A percentile compares a stretch with the other conserved stretches of the same genome.
Evolutionary conservation across 2,888 invertebrate genomes (phyloP).

Genomic region (Stegophylla sp.): DNA sequence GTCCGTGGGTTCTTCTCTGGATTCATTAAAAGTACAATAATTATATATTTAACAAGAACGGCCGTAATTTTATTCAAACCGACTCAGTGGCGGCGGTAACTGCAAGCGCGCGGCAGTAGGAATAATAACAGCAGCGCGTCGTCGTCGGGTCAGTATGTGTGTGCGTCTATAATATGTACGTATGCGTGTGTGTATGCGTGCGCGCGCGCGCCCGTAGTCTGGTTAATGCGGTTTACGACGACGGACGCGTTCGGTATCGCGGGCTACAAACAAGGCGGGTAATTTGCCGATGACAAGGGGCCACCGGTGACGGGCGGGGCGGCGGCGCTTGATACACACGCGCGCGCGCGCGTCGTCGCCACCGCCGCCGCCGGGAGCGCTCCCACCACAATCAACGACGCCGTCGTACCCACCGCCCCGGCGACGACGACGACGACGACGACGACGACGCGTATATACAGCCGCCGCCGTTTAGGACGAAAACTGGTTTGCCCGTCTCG

Average conservation of each 20-base stretch:
- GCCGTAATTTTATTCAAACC: constrained; percentile 5
- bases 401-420: constrained; percentile 27
- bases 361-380: constrained; percentile 49
- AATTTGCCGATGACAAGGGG: constrained; percentile 58
- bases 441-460: background rate
- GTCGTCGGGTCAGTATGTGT: constrained; percentile 25
- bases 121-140: background rate
- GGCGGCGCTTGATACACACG: constrained; percentile 52
- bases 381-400: constrained; percentile 21
- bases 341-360: constrained; percentile 15
- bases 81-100: background rate
- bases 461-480: constrained; percentile 46
- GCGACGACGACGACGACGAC: background rate
- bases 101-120: background rate
- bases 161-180: background rate
- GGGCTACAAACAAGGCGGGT: constrained; percentile 57
- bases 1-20: background rate
- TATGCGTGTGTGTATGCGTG: background rate
- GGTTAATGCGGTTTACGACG: constrained; percentile 59
- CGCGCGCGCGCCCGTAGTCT: constrained; percentile 44
- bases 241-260: constrained; percentile 60
- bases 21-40: constrained; percentile 36
- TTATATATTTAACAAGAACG: constrained; percentile 32
- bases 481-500: constrained; percentile 60
- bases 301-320: constrained; percentile 45